Conservation (phyloP, 2,113 vertebrate species). For the Myotis brandtii region DNA sequence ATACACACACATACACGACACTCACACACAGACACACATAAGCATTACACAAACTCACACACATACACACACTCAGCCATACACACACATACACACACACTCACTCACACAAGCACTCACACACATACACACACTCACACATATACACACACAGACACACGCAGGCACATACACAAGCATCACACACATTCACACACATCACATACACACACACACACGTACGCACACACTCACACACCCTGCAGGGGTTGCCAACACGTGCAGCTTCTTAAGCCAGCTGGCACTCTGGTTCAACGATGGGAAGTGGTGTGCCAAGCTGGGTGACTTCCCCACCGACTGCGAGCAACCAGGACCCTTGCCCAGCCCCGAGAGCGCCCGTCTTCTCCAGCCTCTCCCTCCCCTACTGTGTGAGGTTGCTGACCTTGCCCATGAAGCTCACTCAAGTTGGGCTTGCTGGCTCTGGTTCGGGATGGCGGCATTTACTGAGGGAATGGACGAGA, state of each 20-base stretch:
- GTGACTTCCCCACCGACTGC: rapidly evolving
- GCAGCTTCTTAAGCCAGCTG: constrained; percentile 30
- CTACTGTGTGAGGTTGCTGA: not conserved
- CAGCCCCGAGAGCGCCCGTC: not conserved
- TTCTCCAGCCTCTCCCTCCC: not conserved
- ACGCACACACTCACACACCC: not conserved
- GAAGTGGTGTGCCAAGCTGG: not conserved
- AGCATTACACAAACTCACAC: no score
- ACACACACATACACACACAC: no score
- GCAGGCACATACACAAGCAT: no score
- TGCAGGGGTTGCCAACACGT: not conserved
- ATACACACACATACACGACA: no score
- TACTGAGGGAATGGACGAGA: not conserved
- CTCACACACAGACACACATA: no score
- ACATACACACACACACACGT: no score
- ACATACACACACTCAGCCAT: no score
- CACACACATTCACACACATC: no score
- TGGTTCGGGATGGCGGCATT: not conserved
- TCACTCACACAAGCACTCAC: no score
- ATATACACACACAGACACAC: no score
- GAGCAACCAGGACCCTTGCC: not conserved
- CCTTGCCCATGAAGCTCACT: not conserved
- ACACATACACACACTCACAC: no score
- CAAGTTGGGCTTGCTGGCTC: not conserved
- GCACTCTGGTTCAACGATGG: not conserved